Conservation (phyloP, 2,888 invertebrate genomes). For the Mylabris sibirica region DNA sequence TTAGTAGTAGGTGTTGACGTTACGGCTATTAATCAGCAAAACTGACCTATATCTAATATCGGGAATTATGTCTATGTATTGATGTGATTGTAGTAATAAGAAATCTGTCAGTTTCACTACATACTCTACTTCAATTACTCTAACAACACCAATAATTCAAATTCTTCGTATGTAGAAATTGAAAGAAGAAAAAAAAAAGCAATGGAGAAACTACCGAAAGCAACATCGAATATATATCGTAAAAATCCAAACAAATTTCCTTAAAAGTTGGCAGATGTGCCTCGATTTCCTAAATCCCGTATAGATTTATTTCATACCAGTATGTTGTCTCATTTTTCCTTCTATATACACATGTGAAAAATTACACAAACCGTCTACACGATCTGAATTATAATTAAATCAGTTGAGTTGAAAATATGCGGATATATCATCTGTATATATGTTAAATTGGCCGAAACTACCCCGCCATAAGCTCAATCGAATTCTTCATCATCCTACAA, state of each 20-base stretch:
- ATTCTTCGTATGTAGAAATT: neutral
- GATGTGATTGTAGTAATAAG: constrained; percentile 38
- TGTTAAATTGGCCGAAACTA: constrained; percentile 1
- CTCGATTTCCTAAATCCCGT: neutral
- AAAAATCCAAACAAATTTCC: constrained; percentile 14
- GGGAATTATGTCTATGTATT: constrained; percentile 37
- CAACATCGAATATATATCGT: too few species aligned
- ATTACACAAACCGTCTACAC: neutral
- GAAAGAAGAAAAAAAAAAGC: neutral
- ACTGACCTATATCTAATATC: constrained; percentile 32
- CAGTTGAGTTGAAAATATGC: constrained; percentile 5
- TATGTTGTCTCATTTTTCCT: neutral
- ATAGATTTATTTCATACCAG: neutral
- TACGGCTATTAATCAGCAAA: constrained; percentile 47
- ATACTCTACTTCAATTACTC: constrained; percentile 9
- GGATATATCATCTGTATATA: neutral
- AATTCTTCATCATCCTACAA: too few species aligned
- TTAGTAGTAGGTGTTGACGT: constrained; percentile 48
- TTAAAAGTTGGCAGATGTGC: constrained; percentile 7
- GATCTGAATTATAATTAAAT: neutral
- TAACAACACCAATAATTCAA: constrained; percentile 16
- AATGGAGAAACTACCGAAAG: too few species aligned
- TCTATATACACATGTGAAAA: neutral
- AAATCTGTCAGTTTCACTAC: constrained; percentile 5
- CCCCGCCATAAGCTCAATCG: neutral